A percentile compares a stretch with the other conserved stretches of the same genome.
Conservation (phyloP, 2,113 vertebrate species). For the Myrmecophaga tridactyla region DNA sequence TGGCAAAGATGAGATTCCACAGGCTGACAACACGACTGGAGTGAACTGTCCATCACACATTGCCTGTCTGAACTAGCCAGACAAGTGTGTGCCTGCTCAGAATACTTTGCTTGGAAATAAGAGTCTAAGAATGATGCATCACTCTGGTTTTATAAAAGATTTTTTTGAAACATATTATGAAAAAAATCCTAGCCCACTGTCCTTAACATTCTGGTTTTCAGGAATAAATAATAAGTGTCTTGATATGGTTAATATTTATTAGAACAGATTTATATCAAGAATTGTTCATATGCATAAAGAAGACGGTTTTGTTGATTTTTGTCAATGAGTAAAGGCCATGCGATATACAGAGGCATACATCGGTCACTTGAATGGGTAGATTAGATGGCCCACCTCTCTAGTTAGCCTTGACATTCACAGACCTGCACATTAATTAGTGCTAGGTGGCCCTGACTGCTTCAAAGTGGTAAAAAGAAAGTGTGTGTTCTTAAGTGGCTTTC, state of each 20-base stretch:
- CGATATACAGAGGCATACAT: neutral
- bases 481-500: neutral
- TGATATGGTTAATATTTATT: neutral
- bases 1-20: neutral
- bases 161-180: neutral
- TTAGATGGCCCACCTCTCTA: accelerated
- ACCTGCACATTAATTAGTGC: neutral
- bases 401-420: accelerated
- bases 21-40: neutral
- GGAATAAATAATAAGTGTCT: neutral
- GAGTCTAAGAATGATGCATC: neutral
- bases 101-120: neutral
- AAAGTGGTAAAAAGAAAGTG: neutral
- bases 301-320: neutral
- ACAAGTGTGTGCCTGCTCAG: neutral
- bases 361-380: neutral
- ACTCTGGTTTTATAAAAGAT: neutral
- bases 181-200: neutral
- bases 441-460: neutral
- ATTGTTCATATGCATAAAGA: neutral
- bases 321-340: neutral
- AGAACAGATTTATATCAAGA: neutral
- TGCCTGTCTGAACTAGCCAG: neutral
- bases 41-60: neutral
- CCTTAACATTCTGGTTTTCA: neutral